Percentiles rank a stretch among this genome's conserved stretches.
Evolutionary conservation across 30 jellyfish, hydroid and myxozoan genomes (phyloP).

Genomic region (Catostylus mosaicus): DNA sequence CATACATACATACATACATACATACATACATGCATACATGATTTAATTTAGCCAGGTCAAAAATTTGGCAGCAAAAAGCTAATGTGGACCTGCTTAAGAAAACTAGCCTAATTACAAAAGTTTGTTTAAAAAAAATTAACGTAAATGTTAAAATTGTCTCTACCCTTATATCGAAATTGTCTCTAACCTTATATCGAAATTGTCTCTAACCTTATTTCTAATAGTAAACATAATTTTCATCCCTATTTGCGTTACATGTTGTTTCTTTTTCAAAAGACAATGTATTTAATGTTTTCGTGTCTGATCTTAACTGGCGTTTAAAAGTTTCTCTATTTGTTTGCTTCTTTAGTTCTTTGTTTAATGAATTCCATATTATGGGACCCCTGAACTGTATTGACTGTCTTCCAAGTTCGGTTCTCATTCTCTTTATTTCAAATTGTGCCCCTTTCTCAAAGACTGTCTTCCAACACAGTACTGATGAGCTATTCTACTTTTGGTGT

Average conservation of each 20-base stretch:
- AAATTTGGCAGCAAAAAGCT: slow-evolving; percentile 46
- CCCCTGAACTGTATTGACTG: slow-evolving; percentile 50
- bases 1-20: slow-evolving; percentile 58
- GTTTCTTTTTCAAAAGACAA: slow-evolving; percentile 52
- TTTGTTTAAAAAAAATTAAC: slow-evolving; percentile 26
- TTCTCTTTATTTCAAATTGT: slow-evolving; percentile 18
- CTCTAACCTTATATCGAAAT: slow-evolving; percentile 15
- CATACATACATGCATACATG: slow-evolving; percentile 61
- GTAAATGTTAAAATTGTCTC: slow-evolving; percentile 47
- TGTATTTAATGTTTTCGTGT: slow-evolving; percentile 35
- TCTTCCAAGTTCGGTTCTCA: slow-evolving; percentile 65
- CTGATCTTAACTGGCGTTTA: slow-evolving; percentile 44
- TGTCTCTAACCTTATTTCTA: slow-evolving; percentile 24
- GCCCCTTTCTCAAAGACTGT: slow-evolving; percentile 38
- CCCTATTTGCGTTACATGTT: slow-evolving; percentile 35
- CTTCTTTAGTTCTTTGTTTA: slow-evolving; percentile 45
- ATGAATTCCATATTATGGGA: slow-evolving; percentile 31
- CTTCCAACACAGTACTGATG: slow-evolving; percentile 33
- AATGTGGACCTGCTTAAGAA: slow-evolving; percentile 50
- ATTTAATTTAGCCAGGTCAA: slow-evolving; percentile 30
- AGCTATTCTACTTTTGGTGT: slow-evolving; percentile 34
- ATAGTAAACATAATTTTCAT: slow-evolving; percentile 35
- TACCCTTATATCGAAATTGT: slow-evolving; percentile 5
- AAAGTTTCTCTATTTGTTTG: slow-evolving; percentile 44
- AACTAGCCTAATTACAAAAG: slow-evolving; percentile 48